A percentile compares a stretch with the other conserved stretches of the same genome.
Conservation (phyloP, 2,113 vertebrate species). For the Capra hircus region DNA sequence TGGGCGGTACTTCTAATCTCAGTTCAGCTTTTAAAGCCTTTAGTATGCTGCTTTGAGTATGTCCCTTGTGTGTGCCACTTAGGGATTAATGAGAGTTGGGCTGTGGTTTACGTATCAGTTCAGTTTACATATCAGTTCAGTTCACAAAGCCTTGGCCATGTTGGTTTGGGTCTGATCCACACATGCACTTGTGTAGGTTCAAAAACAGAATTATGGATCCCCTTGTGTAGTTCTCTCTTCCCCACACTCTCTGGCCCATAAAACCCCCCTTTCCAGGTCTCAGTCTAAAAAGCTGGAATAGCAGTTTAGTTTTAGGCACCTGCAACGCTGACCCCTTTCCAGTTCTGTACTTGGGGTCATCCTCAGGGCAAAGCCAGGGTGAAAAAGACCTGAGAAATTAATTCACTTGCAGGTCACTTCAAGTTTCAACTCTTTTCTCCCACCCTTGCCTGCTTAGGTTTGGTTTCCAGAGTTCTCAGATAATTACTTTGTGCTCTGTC, state of each 20-base stretch:
- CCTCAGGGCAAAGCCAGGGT: background rate
- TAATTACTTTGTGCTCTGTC: background rate
- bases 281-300: background rate
- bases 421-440: background rate
- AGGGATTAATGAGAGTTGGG: background rate
- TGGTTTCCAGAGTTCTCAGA: background rate
- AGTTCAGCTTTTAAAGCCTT: background rate
- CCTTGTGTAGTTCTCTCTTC: background rate
- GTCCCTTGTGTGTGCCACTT: background rate
- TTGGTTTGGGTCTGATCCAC: background rate
- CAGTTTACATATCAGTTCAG: background rate
- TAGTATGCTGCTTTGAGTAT: background rate
- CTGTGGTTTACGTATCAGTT: background rate
- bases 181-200: background rate
- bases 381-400: background rate
- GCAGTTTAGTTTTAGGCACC: background rate
- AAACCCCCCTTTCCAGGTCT: background rate
- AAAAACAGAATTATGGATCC: background rate
- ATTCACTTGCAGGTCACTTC: background rate
- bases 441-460: background rate
- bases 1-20: background rate
- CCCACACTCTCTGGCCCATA: background rate
- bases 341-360: background rate
- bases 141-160: background rate
- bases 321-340: background rate